Evolutionary conservation across 2,797 vertebrate genomes (phyloP), one percentile per base, ranked within the genome.

Genomic region (Scleropages formosus): DNA sequence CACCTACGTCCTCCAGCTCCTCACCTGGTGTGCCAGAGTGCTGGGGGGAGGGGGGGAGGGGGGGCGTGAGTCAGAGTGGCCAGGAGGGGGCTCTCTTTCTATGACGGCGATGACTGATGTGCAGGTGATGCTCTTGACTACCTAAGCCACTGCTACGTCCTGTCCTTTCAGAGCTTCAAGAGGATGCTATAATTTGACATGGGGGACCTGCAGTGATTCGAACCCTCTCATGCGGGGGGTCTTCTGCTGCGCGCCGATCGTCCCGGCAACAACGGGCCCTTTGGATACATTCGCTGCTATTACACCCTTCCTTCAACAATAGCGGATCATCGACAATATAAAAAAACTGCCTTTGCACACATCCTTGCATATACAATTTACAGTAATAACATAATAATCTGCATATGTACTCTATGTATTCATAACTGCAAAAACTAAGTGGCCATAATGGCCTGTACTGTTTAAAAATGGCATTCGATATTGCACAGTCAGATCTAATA

Each of bases 21-120:
- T 85, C 85, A 88, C 86, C 89, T 88, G 88, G 86, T 86, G 86
- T 87, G 89, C 89, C 88, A 90, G 89, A 89, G 60, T 65, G 26
- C 18, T n/a, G 47, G 24, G 58, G 8, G 16, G 13, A n/a, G 39
- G 26, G 58, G 18, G 51, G 47, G 24, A 58, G 8, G 16, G 13
- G n/a, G 39, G 26, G 58, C 18, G 51, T 24, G 27, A 58, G 11
- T 10, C 65, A n/a, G 13, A 27, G 18, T 15, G 16, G 66, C 20
- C 22, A 27, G 80, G 77, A 49, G 74, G 56, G 12, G 16, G 18
- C 66, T 47, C n/a, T 18, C 49, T 47, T 58, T 22, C 27, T 11
- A n/a, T 18, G 13, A 12, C 18, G 44, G 31, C 9, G 44, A 53
- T 59, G 62, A 63, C 63, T 44, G 27, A 22, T 11, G 47, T 15